Evolutionary conservation across 2,888 invertebrate species (phyloP), one percentile per base, ranked within the genome.

Genomic region (Lissonota sp.): DNA sequence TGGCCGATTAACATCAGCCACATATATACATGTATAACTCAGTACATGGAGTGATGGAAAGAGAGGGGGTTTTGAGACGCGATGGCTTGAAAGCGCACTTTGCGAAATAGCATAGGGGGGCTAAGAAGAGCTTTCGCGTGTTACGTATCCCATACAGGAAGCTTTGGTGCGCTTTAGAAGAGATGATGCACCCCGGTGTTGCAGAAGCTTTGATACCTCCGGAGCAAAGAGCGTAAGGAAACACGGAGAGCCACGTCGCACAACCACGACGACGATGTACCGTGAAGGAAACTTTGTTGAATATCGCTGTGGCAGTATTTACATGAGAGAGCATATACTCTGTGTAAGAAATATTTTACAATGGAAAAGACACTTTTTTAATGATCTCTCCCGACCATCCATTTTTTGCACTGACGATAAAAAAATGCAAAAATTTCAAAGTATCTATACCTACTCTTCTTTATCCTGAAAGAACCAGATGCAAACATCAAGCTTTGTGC

Each of bases 1-100:
- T 62, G 71, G 67, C 75, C 82, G 79, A 82, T 82, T 79, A 82
- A 79, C 79, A 72, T 79, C 82, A 75, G 75, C 71, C 75, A 62
- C 62, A 58, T 67, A 51, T 42, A 53, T 62, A 42, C 55, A 12
- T n/a, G n/a, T n/a, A n/a, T n/a, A n/a, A n/a, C n/a, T n/a, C n/a
- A n/a, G n/a, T n/a, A n/a, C n/a, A n/a, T n/a, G 37, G n/a, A n/a
- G 49, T 53, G 12, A 72, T 14, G 51, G n/a, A 14, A 6, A 6
- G n/a, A n/a, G 14, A 51, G 12, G 51, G n/a, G 51, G 14, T 53
- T n/a, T n/a, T 44, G 63, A 44, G 64, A 44, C 40, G 46, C 66
- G 66, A 71, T 51, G 71, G 70, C 51, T 82, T 75, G 62, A 75
- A 67, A 79, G 79, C 55, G 75, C 71, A 82, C 82, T 79, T 69